Conservation (phyloP, 1,140 invertebrate species). For the Dufourea novaeangliae region DNA sequence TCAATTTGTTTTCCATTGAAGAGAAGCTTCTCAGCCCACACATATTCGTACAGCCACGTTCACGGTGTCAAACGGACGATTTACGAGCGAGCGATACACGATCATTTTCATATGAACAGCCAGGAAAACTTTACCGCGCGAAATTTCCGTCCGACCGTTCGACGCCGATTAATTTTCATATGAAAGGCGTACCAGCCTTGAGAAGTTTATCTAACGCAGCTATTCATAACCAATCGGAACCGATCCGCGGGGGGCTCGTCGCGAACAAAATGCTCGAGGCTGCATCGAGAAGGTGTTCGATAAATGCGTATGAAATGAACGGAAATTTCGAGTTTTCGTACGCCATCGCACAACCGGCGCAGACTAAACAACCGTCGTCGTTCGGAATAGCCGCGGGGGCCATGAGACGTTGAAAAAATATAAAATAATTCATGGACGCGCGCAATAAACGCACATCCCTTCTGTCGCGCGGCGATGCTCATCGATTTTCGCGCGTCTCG, state of each 20-base stretch:
- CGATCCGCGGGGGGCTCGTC: background rate
- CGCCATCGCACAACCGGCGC: conserved; percentile 6
- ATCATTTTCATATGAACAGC: too few species aligned
- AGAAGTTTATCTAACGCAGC: background rate
- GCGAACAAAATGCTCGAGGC: background rate
- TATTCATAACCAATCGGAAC: conserved; percentile 1
- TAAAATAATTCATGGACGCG: conserved; percentile 36
- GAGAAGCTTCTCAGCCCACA: too few species aligned
- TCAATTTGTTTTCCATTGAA: too few species aligned
- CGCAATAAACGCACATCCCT: conserved; percentile 1
- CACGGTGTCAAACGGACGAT: too few species aligned
- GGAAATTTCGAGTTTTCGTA: conserved; percentile 33
- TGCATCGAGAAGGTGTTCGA: background rate
- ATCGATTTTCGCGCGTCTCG: background rate
- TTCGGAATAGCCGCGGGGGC: conserved; percentile 55
- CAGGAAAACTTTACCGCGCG: too few species aligned
- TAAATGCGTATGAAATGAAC: conserved; percentile 30
- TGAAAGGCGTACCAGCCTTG: background rate
- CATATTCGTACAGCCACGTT: too few species aligned
- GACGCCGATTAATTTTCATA: background rate
- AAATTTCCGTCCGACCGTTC: too few species aligned
- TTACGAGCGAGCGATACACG: too few species aligned
- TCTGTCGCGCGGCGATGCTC: background rate
- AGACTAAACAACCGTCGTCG: conserved; percentile 59
- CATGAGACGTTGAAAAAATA: conserved; percentile 42